Evolutionary conservation across 2,797 vertebrate genomes (phyloP).

Genomic region (Astyanax mexicanus): DNA sequence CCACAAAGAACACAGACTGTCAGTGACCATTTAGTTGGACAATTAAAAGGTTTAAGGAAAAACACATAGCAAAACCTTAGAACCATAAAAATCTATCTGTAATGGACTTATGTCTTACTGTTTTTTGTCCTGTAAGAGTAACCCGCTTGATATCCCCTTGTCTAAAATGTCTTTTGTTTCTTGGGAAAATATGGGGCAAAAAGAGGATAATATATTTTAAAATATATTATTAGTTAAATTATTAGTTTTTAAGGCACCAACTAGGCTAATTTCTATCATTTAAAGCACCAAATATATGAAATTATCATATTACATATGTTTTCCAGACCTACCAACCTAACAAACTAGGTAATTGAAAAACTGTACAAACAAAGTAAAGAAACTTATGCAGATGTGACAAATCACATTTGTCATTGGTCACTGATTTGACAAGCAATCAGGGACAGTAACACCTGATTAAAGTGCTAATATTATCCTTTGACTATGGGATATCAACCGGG

Average conservation of each 20-base stretch:
- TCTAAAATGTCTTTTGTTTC: too few relatives aligned
- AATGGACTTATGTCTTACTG: background rate
- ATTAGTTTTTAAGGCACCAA: too few relatives aligned
- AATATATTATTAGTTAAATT: too few relatives aligned
- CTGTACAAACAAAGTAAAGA: constrained; percentile 68
- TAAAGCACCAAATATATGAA: too few relatives aligned
- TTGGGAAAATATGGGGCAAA: too few relatives aligned
- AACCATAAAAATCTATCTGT: constrained; percentile 36
- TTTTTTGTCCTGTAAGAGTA: constrained; percentile 24
- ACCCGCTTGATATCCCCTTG: constrained; percentile 66
- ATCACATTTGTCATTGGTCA: too few relatives aligned
- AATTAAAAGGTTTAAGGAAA: constrained; percentile 30
- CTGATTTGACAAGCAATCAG: background rate
- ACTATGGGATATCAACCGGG: constrained; percentile 66
- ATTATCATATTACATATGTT: too few relatives aligned
- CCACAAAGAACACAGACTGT: constrained; percentile 12
- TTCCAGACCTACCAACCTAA: background rate
- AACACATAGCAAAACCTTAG: constrained; percentile 39
- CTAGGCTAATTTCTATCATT: too few relatives aligned
- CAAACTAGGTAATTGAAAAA: background rate
- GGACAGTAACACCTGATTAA: background rate
- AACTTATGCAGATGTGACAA: constrained; percentile 73
- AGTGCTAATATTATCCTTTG: constrained; percentile 46
- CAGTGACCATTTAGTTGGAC: constrained; percentile 13
- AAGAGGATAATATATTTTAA: too few relatives aligned